These are phyloP conservation scores for Embiotoca jacksoni DNA, from an alignment of 2,113 vertebrate species.

Conservation along the genomic window DNA sequence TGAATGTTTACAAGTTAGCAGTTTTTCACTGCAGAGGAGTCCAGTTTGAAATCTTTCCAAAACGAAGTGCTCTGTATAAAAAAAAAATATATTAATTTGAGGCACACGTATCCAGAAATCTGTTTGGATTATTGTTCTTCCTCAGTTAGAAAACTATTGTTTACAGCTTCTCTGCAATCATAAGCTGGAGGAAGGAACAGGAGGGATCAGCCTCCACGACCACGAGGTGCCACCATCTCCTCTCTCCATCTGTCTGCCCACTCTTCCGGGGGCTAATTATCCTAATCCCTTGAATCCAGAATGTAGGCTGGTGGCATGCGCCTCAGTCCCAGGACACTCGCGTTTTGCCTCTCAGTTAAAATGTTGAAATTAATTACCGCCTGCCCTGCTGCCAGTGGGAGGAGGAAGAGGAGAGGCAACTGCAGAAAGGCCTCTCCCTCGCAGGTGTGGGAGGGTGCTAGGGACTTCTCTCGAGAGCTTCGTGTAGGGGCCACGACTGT, in stretches of 20 bases:
- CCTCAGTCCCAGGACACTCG: slow-evolving; percentile 79
- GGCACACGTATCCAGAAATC: slow-evolving; percentile 64
- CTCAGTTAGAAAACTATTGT: slow-evolving; percentile 65
- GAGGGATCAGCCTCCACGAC: slow-evolving; percentile 70
- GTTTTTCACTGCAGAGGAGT: slow-evolving; percentile 18
- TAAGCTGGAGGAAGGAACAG: slow-evolving; percentile 58
- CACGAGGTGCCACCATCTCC: slow-evolving; percentile 73
- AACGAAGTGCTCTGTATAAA: slow-evolving; percentile 17
- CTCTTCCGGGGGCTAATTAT: slow-evolving; percentile 88
- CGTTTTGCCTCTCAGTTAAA: slow-evolving; percentile 87
- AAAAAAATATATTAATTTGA: slow-evolving; percentile 52
- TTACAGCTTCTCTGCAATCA: slow-evolving; percentile 63
- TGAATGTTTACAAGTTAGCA: slow-evolving; percentile 29
- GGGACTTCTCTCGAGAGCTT: slow-evolving; percentile 47
- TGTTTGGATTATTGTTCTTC: slow-evolving; percentile 46
- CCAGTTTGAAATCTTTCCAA: slow-evolving; percentile 41
- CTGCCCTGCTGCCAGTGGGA: slow-evolving; percentile 81
- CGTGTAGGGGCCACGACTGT: slow-evolving; percentile 25
- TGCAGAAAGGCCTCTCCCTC: slow-evolving; percentile 61
- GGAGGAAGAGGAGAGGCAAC: slow-evolving; percentile 68
- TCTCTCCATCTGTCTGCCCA: slow-evolving; percentile 85
- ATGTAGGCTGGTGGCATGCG: slow-evolving; percentile 79
- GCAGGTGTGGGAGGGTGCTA: slow-evolving; percentile 71
- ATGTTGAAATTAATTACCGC: slow-evolving; percentile 87
- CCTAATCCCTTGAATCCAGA: slow-evolving; percentile 85